Percentiles rank a stretch among this genome's conserved stretches.
Evolutionary conservation across 2,113 vertebrate genomes (phyloP).

Genomic region (Hippocampus comes): DNA sequence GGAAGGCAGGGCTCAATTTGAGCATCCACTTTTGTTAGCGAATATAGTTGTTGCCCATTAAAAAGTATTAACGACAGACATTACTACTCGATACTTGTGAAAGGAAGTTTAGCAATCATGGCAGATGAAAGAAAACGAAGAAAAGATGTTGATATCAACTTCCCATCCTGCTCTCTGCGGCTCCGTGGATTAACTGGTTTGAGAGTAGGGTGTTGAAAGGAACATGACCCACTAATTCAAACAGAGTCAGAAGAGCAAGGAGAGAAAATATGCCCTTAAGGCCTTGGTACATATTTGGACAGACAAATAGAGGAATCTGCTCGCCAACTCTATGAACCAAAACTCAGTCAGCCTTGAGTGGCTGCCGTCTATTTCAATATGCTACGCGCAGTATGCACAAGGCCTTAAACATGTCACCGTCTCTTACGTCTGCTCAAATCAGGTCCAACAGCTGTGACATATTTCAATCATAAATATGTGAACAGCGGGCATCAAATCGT

Average conservation of each 20-base stretch:
- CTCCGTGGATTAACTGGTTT: not conserved
- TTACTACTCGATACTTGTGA: not conserved
- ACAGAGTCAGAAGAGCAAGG: conserved; percentile 9
- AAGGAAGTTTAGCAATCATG: not conserved
- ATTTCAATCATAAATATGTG: no score
- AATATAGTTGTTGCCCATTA: not conserved
- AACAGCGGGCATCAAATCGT: no score
- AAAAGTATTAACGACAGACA: not conserved
- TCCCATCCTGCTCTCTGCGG: not conserved
- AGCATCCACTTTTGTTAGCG: not conserved
- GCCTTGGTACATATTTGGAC: conserved; percentile 42
- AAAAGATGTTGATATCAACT: not conserved
- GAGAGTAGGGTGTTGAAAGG: not conserved
- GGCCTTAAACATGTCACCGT: conserved; percentile 39
- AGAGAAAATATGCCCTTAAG: conserved; percentile 37
- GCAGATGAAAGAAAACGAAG: not conserved
- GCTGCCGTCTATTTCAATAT: conserved; percentile 45
- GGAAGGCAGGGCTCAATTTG: not conserved
- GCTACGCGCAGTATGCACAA: conserved; percentile 17
- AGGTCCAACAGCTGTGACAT: no score
- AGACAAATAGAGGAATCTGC: conserved; percentile 40
- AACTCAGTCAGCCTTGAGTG: conserved; percentile 40
- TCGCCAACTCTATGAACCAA: conserved; percentile 39
- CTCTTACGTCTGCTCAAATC: conserved; percentile 1
- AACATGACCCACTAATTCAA: conserved; percentile 19